Base-by-base conservation (phyloP, 2,113 vertebrate species). In the Thalassarche chlororhynchos region DNA sequence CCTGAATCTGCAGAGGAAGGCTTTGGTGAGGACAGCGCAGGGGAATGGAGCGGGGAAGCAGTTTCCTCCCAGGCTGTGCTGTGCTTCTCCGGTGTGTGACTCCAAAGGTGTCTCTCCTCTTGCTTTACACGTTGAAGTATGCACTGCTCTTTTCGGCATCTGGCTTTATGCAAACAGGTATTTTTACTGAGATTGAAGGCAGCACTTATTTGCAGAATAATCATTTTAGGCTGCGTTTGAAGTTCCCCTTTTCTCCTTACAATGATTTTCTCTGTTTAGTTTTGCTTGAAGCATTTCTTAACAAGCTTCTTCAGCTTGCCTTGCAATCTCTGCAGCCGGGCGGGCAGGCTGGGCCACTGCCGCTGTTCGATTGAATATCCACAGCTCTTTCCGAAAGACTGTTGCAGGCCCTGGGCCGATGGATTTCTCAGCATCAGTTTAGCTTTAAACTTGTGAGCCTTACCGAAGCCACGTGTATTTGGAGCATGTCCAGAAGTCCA, bases 141-240 rank as follows among this genome's bases (percentile, higher is more conserved):
- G 16, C 23, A 8, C 9, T 70, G 38, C 7, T 68, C 32, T 55
- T 38, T 57, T 54, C 0, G 2, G 12, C 34, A 61, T 40, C 57
- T 85, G 74, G 42, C 29, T 79, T 92, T 80, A 40, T 58, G 54
- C 34, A 87, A 94, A n/a, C 57, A 89, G 69, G 52, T 95, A 64
- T 79, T 95, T 93, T 82, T 60, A 31, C 61, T 58, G 54, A 89
- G 52, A 46, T 1, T 46, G 81, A 79, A 91, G 28, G 36, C 77
- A 93, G 61, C 14, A 34, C 31, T 92, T 95, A 95, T 65, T 94
- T 92, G 91, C 94, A 96, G 94, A 96, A 91, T 87, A 96, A 94
- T 95, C 57, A 95, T 79, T 96, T 96, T 87, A 91, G 74, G 15
- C 51, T 87, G 49, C 0, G 15, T 96, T 96, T 97, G 94, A 96